Percentiles rank a stretch among this genome's conserved stretches.
Conservation (phyloP, 1,140 invertebrate species). For the Neodiprion virginianus region DNA sequence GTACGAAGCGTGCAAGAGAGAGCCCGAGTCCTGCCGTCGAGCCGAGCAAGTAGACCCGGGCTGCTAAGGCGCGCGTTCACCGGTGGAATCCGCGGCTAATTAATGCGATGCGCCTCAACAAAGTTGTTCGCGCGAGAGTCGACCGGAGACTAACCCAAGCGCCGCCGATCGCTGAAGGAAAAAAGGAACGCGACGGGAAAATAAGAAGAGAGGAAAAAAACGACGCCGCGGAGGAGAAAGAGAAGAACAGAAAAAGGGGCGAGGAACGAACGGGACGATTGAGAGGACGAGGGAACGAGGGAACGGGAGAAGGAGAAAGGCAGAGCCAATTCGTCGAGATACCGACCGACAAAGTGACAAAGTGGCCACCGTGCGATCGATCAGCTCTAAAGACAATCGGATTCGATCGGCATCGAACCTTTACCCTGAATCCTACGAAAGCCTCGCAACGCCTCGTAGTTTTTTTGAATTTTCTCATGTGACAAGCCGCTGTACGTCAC, state of each 20-base stretch:
- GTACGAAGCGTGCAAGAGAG: background rate
- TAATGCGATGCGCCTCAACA: constrained; percentile 37
- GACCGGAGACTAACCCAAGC: background rate
- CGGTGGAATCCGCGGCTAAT: constrained; percentile 34
- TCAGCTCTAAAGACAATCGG: background rate
- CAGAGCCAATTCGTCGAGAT: constrained; percentile 5
- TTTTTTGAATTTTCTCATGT: too few species aligned
- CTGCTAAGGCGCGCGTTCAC: too few species aligned
- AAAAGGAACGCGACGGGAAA: background rate
- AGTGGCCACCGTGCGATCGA: background rate
- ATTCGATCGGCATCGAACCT: background rate
- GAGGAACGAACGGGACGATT: constrained; percentile 27
- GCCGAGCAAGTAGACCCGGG: too few species aligned
- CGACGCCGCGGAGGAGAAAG: background rate
- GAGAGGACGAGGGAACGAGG: constrained; percentile 21
- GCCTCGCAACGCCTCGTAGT: too few species aligned
- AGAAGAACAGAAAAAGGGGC: constrained; percentile 20
- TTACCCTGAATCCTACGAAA: background rate
- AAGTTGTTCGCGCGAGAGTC: constrained; percentile 31
- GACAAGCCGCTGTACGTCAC: too few species aligned
- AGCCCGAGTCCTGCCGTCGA: background rate
- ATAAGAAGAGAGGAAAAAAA: constrained; percentile 7
- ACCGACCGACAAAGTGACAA: background rate
- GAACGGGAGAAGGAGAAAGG: constrained; percentile 6
- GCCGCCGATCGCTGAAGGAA: constrained; percentile 9